These are phyloP conservation scores for Sternotherus odoratus DNA, from an alignment of 2,797 vertebrate genomes.

Conservation along the genomic window DNA sequence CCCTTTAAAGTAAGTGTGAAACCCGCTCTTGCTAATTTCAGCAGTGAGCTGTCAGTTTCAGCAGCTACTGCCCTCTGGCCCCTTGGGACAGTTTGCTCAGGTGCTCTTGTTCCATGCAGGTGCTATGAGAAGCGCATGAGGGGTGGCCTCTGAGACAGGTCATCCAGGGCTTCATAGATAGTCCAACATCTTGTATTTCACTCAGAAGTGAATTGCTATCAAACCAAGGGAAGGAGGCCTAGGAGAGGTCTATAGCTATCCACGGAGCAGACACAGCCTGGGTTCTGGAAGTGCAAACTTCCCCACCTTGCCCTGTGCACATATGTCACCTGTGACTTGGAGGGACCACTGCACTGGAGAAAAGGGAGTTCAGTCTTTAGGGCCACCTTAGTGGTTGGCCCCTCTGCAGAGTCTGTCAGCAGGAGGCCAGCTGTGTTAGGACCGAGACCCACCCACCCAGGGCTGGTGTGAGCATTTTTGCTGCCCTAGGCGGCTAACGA, in stretches of 20 bases:
- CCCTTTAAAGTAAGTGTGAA: too few species aligned
- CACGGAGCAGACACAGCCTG: fast-evolving
- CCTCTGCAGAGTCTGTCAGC: not conserved
- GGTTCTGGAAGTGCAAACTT: not conserved
- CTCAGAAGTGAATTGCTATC: not conserved
- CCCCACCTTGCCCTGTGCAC: fast-evolving
- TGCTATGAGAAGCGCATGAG: fast-evolving
- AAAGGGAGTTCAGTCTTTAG: not conserved
- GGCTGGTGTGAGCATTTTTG: too few species aligned
- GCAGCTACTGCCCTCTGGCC: too few species aligned
- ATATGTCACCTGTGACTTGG: fast-evolving
- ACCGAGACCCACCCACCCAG: too few species aligned
- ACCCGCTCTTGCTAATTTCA: too few species aligned
- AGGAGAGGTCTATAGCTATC: fast-evolving
- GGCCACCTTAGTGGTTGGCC: not conserved
- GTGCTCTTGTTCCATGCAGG: not conserved
- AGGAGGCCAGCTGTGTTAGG: fast-evolving
- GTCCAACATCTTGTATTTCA: too few species aligned
- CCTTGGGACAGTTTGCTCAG: too few species aligned
- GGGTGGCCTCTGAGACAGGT: not conserved
- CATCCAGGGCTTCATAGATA: not conserved
- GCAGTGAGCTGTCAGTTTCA: too few species aligned
- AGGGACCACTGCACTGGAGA: not conserved
- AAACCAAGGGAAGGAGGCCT: fast-evolving
- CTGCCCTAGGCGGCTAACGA: too few species aligned